Base-by-base conservation (phyloP, 2,113 vertebrate genomes). In the Meleagris gallopavo region DNA sequence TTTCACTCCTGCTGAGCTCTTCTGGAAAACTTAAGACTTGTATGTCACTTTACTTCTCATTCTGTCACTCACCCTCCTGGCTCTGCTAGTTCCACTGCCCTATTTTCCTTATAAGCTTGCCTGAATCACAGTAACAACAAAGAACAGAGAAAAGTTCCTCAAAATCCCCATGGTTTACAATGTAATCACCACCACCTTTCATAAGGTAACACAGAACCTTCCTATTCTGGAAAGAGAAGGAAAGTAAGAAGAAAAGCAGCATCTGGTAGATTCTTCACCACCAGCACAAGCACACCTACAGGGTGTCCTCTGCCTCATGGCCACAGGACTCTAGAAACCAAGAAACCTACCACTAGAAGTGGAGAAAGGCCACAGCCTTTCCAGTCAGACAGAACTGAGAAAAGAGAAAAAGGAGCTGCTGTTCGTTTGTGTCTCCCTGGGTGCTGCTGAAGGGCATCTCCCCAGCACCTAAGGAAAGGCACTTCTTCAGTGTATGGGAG, bases 131-230 rank as follows among this genome's bases (percentile, higher is more conserved):
- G 0, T 12, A 64, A 64, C 4, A 9, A 19, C 13, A 48, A 29
- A 36, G 19, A 61, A 36, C 21, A 19, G 4, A 30, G 18, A 24
- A 10, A 20, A 10, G 2, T 34, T 40, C 16, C 14, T 54, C 30
- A 41, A 77, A 84, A 69, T 34, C 12, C 17, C 34, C 9, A 21
- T 7, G 5, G 18, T 9, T 18, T 16, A 84, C 11, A 52, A 41
- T 0, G 4, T 36, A n/a, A 71, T 38, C 55, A 60, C 17, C 24
- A 50, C 36, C 2, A 3, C 25, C 20, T 7, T n/a, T 40, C 17
- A 30, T 11, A 57, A n/a, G 12, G 20, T 24, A 83, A 64, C 12
- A 27, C 7, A n/a, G 27, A 9, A 4, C 24, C 8, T 3, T 61
- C 45, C 64, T 80, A 9, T 16, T 10, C 22, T 12, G 30, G 46